Conservation (phyloP, 2,888 invertebrate genomes). For the Drosophila neonasuta region DNA sequence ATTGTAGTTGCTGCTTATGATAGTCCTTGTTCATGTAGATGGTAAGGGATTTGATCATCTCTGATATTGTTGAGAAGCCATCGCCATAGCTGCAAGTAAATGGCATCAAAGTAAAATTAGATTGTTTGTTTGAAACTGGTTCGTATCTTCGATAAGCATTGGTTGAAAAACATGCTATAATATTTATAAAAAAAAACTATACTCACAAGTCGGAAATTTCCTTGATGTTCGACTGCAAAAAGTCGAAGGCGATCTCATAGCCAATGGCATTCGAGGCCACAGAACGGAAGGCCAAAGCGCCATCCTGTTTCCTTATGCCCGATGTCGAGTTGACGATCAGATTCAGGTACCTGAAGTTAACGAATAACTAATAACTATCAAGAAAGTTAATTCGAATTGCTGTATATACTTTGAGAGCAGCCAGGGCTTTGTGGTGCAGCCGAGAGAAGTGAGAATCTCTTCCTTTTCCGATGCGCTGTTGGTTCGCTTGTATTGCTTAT, state of each 20-base stretch:
- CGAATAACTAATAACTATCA: background rate
- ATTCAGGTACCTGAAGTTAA: slow-evolving; percentile 82
- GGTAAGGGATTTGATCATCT: slow-evolving; percentile 84
- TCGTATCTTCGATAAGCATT: too few species aligned
- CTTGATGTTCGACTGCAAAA: slow-evolving; percentile 82
- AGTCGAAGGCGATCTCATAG: slow-evolving; percentile 85
- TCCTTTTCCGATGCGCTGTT: slow-evolving; percentile 85
- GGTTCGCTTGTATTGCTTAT: slow-evolving; percentile 82
- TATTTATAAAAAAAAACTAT: too few species aligned
- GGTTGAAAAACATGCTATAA: too few species aligned
- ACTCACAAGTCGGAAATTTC: slow-evolving; percentile 82
- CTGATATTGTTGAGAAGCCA: slow-evolving; percentile 83
- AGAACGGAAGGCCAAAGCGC: slow-evolving; percentile 84
- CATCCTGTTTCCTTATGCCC: slow-evolving; percentile 86
- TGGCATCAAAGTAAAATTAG: too few species aligned
- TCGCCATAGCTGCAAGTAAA: slow-evolving; percentile 83
- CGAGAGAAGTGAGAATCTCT: slow-evolving; percentile 84
- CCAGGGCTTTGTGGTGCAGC: slow-evolving; percentile 84
- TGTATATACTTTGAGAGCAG: slow-evolving; percentile 83
- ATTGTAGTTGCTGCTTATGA: slow-evolving; percentile 80
- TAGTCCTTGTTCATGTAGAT: slow-evolving; percentile 84
- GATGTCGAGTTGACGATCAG: slow-evolving; percentile 83
- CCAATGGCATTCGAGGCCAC: slow-evolving; percentile 85
- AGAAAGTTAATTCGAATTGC: background rate
- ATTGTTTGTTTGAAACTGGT: background rate